Conservation (phyloP, 1,140 invertebrate genomes). For the fruit fly (Drosophila melanogaster) region DNA sequence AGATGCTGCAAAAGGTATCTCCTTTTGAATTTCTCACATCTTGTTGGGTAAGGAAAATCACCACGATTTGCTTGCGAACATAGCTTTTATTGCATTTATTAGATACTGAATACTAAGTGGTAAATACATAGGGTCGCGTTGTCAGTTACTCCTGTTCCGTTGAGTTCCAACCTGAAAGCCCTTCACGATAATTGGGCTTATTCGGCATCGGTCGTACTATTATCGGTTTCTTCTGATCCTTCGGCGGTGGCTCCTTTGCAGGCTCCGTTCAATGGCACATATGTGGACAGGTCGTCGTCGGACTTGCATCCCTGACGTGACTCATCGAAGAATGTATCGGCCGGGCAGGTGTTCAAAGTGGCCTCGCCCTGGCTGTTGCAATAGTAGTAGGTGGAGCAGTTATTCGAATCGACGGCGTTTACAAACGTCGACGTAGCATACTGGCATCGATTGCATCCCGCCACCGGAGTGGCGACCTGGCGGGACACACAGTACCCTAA, state of each 20-base stretch:
- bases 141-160: slow-evolving; percentile 11
- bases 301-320: slow-evolving; percentile 12
- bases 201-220: too few species aligned
- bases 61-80: not conserved
- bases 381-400: slow-evolving; percentile 44
- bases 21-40: too few species aligned
- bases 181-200: not conserved
- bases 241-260: slow-evolving; percentile 21
- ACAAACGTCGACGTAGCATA: slow-evolving; percentile 8
- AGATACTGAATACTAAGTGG: slow-evolving; percentile 28
- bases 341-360: not conserved
- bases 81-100: slow-evolving; percentile 12
- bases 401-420: slow-evolving; percentile 31
- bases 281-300: fast-evolving
- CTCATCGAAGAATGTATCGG: slow-evolving; percentile 32
- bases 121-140: slow-evolving; percentile 7
- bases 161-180: not conserved
- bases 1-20: too few species aligned
- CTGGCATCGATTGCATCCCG: slow-evolving; percentile 59
- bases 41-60: too few species aligned
- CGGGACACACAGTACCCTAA: not conserved
- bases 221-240: fast-evolving
- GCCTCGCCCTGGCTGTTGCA: slow-evolving; percentile 22
- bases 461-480: not conserved
- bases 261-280: slow-evolving; percentile 17